phyloP scores from a whole-genome alignment of 2,797 vertebrate species.

The Enteromius mattozi region DNA sequence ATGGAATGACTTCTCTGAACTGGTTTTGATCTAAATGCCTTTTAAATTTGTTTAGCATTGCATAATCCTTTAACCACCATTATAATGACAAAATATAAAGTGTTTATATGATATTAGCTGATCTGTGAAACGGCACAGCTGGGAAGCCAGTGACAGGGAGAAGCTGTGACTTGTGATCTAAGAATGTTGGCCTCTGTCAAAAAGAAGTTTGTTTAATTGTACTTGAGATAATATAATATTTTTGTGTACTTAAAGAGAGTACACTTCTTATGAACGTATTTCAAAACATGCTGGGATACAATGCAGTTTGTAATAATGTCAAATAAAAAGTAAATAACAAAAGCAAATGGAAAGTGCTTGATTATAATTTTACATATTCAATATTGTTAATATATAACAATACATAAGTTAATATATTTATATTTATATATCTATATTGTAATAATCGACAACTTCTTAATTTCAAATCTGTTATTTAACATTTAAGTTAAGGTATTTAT shows the following conservation, averaged over 20 bases:
- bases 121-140: slow-evolving; percentile 21
- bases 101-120: slow-evolving; percentile 9
- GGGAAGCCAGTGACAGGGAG: background rate
- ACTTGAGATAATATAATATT: background rate
- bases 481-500: background rate
- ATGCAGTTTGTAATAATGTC: background rate
- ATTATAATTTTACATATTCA: background rate
- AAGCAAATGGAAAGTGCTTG: background rate
- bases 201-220: background rate
- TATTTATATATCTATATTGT: too few species aligned
- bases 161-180: slow-evolving; percentile 27
- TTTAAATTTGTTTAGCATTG: slow-evolving; percentile 12
- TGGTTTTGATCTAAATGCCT: slow-evolving; percentile 8
- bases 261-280: background rate
- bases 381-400: too few species aligned
- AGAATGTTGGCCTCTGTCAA: background rate
- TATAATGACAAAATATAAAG: slow-evolving; percentile 20
- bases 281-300: background rate
- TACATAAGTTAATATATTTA: too few species aligned
- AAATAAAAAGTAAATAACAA: background rate
- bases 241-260: background rate
- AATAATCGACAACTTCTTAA: too few species aligned
- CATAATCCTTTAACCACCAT: background rate
- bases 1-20: background rate
- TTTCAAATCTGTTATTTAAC: background rate